Conservation (phyloP, 2,797 vertebrate species). For the Euthynnus affinis region DNA sequence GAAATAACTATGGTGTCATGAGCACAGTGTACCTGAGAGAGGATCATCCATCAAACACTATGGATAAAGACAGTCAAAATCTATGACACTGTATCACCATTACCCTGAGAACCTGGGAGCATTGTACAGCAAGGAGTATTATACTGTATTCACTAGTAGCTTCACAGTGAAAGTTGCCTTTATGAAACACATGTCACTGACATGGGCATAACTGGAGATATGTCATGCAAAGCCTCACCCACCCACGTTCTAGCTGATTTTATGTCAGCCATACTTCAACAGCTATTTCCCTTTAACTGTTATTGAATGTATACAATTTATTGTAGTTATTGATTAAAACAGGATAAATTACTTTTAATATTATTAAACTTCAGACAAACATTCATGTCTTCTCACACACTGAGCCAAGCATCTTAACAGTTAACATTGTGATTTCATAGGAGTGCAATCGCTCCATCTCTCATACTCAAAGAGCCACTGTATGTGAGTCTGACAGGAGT, state of each 20-base stretch:
- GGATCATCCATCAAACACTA: conserved; percentile 58
- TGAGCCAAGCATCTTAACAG: neutral
- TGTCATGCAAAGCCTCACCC: neutral
- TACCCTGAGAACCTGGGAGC: conserved; percentile 24
- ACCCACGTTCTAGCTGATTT: neutral
- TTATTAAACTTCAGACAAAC: conserved; percentile 38
- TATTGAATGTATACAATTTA: conserved; percentile 7
- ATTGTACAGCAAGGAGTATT: conserved; percentile 3
- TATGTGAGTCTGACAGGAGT: conserved; percentile 67
- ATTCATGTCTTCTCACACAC: conserved; percentile 18
- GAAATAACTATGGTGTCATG: conserved; percentile 61
- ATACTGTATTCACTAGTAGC: neutral
- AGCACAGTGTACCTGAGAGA: conserved; percentile 45
- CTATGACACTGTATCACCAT: conserved; percentile 35
- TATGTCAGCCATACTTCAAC: neutral
- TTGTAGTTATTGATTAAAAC: neutral
- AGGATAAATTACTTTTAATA: neutral
- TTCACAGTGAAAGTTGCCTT: conserved; percentile 6
- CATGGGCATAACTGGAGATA: neutral
- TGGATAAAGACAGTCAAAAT: conserved; percentile 34
- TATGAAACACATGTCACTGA: too few species aligned
- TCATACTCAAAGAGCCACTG: conserved; percentile 46
- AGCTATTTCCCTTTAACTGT: neutral
- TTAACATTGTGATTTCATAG: conserved; percentile 51
- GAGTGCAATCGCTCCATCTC: conserved; percentile 49